Evolutionary conservation across 2,797 vertebrate species (phyloP), one percentile per base, ranked within the genome.

Genomic region (Hippoglossus hippoglossus): DNA sequence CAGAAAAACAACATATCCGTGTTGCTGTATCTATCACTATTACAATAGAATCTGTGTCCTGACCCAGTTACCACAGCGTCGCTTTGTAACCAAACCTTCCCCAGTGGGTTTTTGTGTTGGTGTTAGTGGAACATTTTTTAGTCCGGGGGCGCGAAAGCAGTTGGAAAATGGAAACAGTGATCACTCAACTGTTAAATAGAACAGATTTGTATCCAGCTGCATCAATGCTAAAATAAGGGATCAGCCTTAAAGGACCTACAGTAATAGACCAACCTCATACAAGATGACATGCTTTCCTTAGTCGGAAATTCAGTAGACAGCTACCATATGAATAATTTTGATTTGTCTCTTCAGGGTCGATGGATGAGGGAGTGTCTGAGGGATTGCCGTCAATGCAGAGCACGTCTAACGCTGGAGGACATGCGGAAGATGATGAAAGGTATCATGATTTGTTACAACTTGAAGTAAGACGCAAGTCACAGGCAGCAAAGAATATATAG

Each of bases 291-390:
- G 49, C 50, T 56, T 25, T 26, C 19, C 22, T 18, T 47, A 0
- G 36, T 70, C 67, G 52, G 6, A 52, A 34, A 34, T 31, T 36
- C 12, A 72, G 34, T 21, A 22, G 46, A 55, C 51, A 7, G 49
- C 28, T 53, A 21, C 21, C 5, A 13, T 12, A 12, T 56, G 49
- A 80, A 28, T 78, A 3, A 60, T 25, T 74, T 44, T 61, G 10
- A 80, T 87, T 58, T 86, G 78, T 65, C 71, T 55, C 24, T 67
- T 77, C 84, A 98, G 96, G 96, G 76, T 99, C 96, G 15, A 96
- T 98, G 89, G 96, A 98, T 77, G 96, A 98, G 91, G 96, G 96
- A 13, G 96, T 97, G 51, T 95, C 96, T 1, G 97, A 98, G 77
- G 96, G 96, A 54, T 59, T 98, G 52, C 97, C 96, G 31, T 96